phyloP scores from a whole-genome alignment of 2,113 vertebrate species.

The Geothlypis trichas region DNA sequence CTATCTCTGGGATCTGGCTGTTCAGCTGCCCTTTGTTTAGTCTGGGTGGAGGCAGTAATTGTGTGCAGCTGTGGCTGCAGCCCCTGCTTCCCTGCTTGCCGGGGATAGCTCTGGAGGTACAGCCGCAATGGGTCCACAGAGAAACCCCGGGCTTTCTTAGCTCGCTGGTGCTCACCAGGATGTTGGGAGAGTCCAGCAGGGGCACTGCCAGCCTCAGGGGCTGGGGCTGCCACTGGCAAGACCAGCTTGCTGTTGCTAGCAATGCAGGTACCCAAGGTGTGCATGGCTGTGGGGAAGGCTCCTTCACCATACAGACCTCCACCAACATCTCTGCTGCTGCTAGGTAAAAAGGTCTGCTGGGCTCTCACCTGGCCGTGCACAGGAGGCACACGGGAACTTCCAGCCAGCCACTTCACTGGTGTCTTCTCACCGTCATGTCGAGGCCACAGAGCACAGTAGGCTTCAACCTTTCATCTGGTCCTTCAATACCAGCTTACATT shows the following conservation, averaged over 20 bases:
- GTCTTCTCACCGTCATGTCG: background rate
- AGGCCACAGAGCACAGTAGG: background rate
- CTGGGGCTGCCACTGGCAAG: background rate
- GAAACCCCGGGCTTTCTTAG: background rate
- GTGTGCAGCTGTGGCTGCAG: constrained; percentile 41
- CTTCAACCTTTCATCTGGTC: background rate
- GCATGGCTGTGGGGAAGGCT: accelerated
- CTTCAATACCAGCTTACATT: background rate
- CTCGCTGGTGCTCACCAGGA: accelerated
- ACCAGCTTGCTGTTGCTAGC: background rate
- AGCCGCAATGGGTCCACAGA: accelerated
- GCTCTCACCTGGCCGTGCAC: background rate
- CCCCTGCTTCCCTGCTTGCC: background rate
- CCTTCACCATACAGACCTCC: background rate
- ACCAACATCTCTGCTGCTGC: accelerated
- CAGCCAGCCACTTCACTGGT: background rate
- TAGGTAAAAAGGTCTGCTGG: background rate
- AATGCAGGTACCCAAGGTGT: no score
- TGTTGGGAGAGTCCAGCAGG: accelerated
- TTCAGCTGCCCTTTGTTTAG: constrained; percentile 58
- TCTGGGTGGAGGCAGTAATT: constrained; percentile 43
- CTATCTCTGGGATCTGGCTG: background rate
- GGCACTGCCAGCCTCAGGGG: background rate
- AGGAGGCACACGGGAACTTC: background rate
- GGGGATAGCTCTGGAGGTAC: background rate